phyloP scores from a whole-genome alignment of 2,113 vertebrate species.

The Aramus guarauna region DNA sequence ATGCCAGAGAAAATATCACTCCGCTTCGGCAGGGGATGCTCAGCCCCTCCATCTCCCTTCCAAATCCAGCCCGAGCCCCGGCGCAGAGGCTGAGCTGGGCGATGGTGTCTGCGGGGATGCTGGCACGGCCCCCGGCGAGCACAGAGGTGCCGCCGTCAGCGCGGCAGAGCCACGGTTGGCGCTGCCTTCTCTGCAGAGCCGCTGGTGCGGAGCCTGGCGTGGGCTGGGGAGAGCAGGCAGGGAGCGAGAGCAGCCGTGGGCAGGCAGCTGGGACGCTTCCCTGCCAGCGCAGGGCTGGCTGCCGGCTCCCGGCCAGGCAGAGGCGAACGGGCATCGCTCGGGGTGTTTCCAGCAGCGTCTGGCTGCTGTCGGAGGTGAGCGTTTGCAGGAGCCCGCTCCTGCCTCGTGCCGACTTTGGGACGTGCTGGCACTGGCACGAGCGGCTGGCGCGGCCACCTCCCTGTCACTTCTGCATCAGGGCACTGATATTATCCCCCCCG shows the following conservation, averaged over 20 bases:
- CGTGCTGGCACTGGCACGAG: rapidly evolving
- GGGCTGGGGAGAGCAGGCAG: background rate
- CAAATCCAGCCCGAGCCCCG: background rate
- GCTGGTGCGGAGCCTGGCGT: background rate
- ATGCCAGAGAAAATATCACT: background rate
- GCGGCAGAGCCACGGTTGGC: rapidly evolving
- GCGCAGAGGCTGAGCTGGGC: rapidly evolving
- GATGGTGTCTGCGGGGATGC: background rate
- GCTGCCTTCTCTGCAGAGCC: background rate
- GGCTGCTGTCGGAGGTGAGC: background rate
- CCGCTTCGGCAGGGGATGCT: background rate
- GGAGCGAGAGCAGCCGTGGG: background rate
- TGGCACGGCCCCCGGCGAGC: background rate
- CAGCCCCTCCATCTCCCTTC: rapidly evolving
- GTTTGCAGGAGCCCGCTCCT: background rate
- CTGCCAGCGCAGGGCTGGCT: background rate
- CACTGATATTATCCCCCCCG: rapidly evolving
- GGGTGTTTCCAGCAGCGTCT: background rate
- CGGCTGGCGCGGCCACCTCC: background rate
- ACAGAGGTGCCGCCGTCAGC: no score
- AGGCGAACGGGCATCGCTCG: rapidly evolving
- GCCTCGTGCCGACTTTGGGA: background rate
- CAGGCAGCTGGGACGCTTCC: background rate
- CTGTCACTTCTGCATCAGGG: background rate
- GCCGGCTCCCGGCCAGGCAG: background rate